A percentile compares a stretch with the other conserved stretches of the same genome.
phyloP scores from a whole-genome alignment of 2,797 vertebrate genomes.

The Chloroceryle inda region DNA sequence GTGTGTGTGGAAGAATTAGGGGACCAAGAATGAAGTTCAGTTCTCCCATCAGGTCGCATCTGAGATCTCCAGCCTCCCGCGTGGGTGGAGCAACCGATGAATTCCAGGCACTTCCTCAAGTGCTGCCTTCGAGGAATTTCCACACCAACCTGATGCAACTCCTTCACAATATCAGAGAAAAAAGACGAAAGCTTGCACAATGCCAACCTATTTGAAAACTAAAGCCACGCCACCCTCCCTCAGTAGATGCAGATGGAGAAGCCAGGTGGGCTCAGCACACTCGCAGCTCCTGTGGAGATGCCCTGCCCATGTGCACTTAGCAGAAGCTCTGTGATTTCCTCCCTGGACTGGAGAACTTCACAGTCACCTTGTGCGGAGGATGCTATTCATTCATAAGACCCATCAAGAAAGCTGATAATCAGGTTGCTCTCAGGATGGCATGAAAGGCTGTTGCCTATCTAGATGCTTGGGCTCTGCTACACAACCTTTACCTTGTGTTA shows the following conservation, averaged over 20 bases:
- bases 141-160: slow-evolving; percentile 15
- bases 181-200: background rate
- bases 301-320: rapidly evolving
- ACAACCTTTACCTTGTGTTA: background rate
- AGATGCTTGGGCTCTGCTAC: background rate
- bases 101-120: slow-evolving; percentile 10
- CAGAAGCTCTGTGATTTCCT: background rate
- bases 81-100: background rate
- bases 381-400: background rate
- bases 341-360: rapidly evolving
- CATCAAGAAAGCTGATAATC: background rate
- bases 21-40: background rate
- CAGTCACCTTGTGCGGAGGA: background rate
- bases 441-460: background rate
- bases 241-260: background rate
- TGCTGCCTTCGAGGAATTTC: slow-evolving; percentile 35
- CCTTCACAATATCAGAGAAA: slow-evolving; percentile 18
- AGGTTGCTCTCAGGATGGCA: background rate
- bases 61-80: background rate
- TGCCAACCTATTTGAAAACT: background rate
- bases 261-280: background rate
- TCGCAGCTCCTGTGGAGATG: rapidly evolving
- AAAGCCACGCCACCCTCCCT: background rate
- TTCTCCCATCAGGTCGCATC: background rate
- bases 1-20: background rate